Conservation (phyloP, 2,888 invertebrate species). For the Schrankia costaestrigalis region DNA sequence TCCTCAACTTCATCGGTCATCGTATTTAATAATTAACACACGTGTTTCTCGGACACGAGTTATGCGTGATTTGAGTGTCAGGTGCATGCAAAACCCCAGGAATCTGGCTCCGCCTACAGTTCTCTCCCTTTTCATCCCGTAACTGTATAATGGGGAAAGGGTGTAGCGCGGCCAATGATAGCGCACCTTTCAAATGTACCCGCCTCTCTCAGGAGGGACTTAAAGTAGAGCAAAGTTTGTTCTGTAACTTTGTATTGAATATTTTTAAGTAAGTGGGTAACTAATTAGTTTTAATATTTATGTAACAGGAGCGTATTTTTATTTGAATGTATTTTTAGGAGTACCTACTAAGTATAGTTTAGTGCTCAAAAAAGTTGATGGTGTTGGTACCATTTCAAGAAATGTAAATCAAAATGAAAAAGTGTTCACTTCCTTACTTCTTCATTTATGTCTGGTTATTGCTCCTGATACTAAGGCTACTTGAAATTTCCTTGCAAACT, state of each 20-base stretch:
- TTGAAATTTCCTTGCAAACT: too few relatives aligned
- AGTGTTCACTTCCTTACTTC: too few relatives aligned
- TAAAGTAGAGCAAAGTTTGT: constrained; percentile 22
- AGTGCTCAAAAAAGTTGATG: too few relatives aligned
- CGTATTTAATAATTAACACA: constrained; percentile 28
- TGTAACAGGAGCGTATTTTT: too few relatives aligned
- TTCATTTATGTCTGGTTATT: too few relatives aligned
- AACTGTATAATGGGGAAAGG: constrained; percentile 43
- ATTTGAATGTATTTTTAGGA: too few relatives aligned
- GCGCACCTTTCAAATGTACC: constrained; percentile 23
- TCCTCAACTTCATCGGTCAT: constrained; percentile 46
- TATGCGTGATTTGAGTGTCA: constrained; percentile 65
- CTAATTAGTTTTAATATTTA: too few relatives aligned
- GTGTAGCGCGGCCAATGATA: constrained; percentile 49
- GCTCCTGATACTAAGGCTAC: too few relatives aligned
- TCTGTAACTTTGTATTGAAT: constrained; percentile 11
- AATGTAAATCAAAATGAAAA: too few relatives aligned
- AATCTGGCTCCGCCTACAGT: constrained; percentile 46
- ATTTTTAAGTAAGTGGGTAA: constrained; percentile 1
- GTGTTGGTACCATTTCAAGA: too few relatives aligned
- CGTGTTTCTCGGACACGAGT: constrained; percentile 45
- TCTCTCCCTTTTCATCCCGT: constrained; percentile 41
- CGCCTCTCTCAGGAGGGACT: constrained; percentile 52
- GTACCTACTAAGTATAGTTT: too few relatives aligned
- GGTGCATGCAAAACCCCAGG: constrained; percentile 54